Percentiles rank a stretch among this genome's conserved stretches.
Conservation (phyloP, 2,888 invertebrate species). For the Agriopis marginaria region DNA sequence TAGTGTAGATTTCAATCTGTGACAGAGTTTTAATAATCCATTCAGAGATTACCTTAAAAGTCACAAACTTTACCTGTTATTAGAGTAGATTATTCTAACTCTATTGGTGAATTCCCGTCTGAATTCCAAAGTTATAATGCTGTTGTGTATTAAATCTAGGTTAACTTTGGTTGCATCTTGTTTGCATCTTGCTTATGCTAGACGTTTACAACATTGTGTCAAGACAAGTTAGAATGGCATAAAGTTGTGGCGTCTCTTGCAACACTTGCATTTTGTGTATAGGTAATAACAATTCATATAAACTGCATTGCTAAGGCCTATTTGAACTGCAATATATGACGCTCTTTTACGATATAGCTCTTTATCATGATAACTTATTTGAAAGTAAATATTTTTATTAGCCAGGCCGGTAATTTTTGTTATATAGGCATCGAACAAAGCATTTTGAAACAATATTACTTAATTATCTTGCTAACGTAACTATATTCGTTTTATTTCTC, state of each 20-base stretch:
- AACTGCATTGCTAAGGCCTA: conserved; percentile 3
- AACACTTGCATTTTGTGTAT: not conserved
- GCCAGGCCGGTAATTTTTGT: too few relatives aligned
- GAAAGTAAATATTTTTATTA: not conserved
- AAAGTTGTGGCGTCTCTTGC: conserved; percentile 1
- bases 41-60: not conserved
- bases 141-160: conserved; percentile 8
- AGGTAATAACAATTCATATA: not conserved
- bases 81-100: not conserved
- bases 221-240: conserved; percentile 13
- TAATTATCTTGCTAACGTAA: too few relatives aligned
- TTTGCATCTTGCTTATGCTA: conserved; percentile 1
- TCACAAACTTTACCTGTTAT: not conserved
- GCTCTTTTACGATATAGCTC: not conserved
- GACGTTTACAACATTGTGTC: conserved; percentile 9
- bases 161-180: not conserved
- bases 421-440: too few relatives aligned
- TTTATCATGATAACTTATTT: not conserved
- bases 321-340: not conserved
- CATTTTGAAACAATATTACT: too few relatives aligned
- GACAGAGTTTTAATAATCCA: too few relatives aligned
- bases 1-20: too few relatives aligned
- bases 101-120: not conserved
- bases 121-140: not conserved
- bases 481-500: too few relatives aligned